Conservation (phyloP, 2,888 invertebrate species). For the Esperia sulphurella region DNA sequence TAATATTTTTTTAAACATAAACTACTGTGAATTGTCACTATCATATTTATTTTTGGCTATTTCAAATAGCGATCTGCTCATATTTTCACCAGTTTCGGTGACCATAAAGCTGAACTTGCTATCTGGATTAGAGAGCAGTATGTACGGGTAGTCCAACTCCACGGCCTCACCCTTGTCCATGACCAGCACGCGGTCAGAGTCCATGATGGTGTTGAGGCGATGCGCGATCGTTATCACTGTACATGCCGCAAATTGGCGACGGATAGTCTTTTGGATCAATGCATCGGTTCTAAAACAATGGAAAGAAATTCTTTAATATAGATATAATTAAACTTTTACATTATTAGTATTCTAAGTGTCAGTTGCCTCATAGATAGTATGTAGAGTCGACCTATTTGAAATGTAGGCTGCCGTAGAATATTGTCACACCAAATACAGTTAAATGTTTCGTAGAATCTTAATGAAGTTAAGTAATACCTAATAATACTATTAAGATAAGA, state of each 20-base stretch:
- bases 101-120: conserved; percentile 79
- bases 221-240: conserved; percentile 96
- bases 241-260: conserved; percentile 86
- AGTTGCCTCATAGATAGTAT: no score
- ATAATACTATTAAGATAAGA: no score
- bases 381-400: no score
- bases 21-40: conserved; percentile 49
- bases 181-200: conserved; percentile 88
- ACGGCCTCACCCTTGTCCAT: conserved; percentile 79
- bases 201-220: conserved; percentile 94
- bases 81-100: conserved; percentile 79
- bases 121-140: conserved; percentile 70
- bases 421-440: no score
- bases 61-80: conserved; percentile 62
- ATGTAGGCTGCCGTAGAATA: no score
- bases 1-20: neutral
- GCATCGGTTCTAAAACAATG: conserved; percentile 82
- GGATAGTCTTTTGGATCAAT: conserved; percentile 90
- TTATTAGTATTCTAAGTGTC: no score
- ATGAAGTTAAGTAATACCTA: no score
- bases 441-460: no score
- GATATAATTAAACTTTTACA: no score
- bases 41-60: conserved; percentile 69
- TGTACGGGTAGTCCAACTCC: conserved; percentile 84
- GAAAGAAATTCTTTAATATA: no score